phyloP scores from a whole-genome alignment of 2,888 invertebrate species.

The Metalampra italica region DNA sequence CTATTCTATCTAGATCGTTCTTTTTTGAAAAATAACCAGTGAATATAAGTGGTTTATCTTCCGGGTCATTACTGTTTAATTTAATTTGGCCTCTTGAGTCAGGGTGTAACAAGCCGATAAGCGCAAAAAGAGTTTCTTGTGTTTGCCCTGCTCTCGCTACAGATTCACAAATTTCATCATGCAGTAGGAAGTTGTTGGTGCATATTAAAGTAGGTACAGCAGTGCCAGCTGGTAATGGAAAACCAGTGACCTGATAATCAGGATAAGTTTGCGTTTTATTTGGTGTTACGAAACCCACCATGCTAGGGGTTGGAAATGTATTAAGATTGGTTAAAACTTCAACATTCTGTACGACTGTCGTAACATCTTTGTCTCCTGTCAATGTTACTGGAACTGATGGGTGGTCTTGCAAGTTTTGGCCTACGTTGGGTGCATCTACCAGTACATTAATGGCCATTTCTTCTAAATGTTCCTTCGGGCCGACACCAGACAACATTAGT shows the following conservation, averaged over 20 bases:
- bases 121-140: conserved; percentile 20
- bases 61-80: conserved; percentile 33
- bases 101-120: conserved; percentile 34
- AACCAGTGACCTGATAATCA: conserved; percentile 39
- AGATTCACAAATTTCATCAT: conserved; percentile 28
- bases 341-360: conserved; percentile 23
- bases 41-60: conserved; percentile 31
- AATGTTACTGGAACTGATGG: conserved; percentile 31
- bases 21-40: conserved; percentile 33
- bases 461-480: conserved; percentile 38
- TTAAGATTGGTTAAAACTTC: conserved; percentile 27
- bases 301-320: conserved; percentile 30
- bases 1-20: conserved; percentile 29
- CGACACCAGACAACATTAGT: conserved; percentile 53
- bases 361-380: conserved; percentile 19
- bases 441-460: conserved; percentile 31
- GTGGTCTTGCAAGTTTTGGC: conserved; percentile 49
- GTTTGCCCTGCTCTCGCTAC: conserved; percentile 22
- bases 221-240: conserved; percentile 27
- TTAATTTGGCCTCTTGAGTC: conserved; percentile 39
- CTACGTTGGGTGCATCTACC: conserved; percentile 37
- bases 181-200: conserved; percentile 25
- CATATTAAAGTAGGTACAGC: conserved; percentile 30
- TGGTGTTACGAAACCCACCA: conserved; percentile 40
- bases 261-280: conserved; percentile 39